Conservation (phyloP, 1,140 invertebrate genomes). For the Wiebesia pumilae region DNA sequence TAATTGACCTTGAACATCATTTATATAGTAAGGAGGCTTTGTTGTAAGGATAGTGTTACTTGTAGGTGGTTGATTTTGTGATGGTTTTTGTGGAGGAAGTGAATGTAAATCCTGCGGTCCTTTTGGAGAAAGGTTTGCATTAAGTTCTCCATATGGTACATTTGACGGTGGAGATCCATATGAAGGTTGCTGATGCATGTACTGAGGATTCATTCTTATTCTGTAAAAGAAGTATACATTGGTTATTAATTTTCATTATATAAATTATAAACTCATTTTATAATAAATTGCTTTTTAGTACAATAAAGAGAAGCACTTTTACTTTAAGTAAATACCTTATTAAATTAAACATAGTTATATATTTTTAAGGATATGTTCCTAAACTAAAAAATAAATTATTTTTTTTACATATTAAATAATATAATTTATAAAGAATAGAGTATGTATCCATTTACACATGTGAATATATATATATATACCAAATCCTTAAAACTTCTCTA, state of each 20-base stretch:
- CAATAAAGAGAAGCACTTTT: too few species aligned
- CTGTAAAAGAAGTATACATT: constrained; percentile 16
- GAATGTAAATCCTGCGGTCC: constrained; percentile 50
- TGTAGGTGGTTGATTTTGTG: constrained; percentile 43
- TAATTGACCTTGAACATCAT: constrained; percentile 55
- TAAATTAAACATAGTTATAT: too few species aligned
- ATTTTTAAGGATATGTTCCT: too few species aligned
- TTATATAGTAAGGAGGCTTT: constrained; percentile 58
- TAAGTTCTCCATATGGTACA: constrained; percentile 57
- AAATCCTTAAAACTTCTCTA: too few species aligned
- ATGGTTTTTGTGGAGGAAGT: constrained; percentile 56
- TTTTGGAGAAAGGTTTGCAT: constrained; percentile 60
- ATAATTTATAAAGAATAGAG: too few species aligned
- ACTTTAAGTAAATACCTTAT: too few species aligned
- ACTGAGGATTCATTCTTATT: constrained; percentile 66
- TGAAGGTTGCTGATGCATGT: constrained; percentile 63
- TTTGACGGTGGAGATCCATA: constrained; percentile 57
- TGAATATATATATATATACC: too few species aligned
- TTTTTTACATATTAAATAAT: too few species aligned
- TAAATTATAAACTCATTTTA: not conserved
- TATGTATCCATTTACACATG: too few species aligned
- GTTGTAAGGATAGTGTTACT: constrained; percentile 51
- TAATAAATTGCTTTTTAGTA: too few species aligned
- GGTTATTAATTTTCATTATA: not conserved
- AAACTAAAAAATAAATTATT: too few species aligned